Base-by-base conservation (phyloP, 2,113 vertebrate genomes). In the Macquaria australasica region DNA sequence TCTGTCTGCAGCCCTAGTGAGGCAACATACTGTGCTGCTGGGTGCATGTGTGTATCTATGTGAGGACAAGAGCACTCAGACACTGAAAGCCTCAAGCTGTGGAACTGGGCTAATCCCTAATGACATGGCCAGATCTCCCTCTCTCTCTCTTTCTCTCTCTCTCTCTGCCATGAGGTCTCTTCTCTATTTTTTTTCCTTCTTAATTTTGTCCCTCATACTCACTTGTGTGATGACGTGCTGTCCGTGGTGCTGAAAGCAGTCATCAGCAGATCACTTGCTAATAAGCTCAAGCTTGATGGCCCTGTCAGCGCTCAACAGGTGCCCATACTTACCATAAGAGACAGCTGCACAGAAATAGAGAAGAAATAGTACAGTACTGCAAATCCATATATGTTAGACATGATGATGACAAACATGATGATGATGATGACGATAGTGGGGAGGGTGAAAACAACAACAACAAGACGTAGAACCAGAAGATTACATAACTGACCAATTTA, bases 51-150 rank as follows among this genome's bases (percentile, higher is more conserved):
- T 64, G 58, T 84, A 56, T 80, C 43, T 79, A 1, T 69, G 73
- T 70, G 88, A 79, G 81, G 64, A 76, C 81, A 69, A 73, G 62
- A 79, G 81, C 79, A 87, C 85, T 88, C 89, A 83, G 71, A 89
- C 88, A 73, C 81, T 78, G 91, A 94, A 90, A 91, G 92, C 93
- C 83, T 82, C 70, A 83, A 87, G 91, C 92, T 85, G 55, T 84
- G 67, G 81, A 94, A 83, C 91, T 94, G 88, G 94, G 94, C 87
- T 94, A 94, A 94, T 94, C 93, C 94, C 90, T 89, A 86, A 90
- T 92, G 91, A 93, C 91, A 91, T 85, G 85, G 63, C 45, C 90
- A 91, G 56, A 76, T 85, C 82, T 67, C 87, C 14, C 79, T 39
- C 63, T 73, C 69, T 48, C 15, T 53, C 45, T 31, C 72, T 64